phyloP scores from a whole-genome alignment of 1,140 invertebrate species.

The Sycophila sp. region DNA sequence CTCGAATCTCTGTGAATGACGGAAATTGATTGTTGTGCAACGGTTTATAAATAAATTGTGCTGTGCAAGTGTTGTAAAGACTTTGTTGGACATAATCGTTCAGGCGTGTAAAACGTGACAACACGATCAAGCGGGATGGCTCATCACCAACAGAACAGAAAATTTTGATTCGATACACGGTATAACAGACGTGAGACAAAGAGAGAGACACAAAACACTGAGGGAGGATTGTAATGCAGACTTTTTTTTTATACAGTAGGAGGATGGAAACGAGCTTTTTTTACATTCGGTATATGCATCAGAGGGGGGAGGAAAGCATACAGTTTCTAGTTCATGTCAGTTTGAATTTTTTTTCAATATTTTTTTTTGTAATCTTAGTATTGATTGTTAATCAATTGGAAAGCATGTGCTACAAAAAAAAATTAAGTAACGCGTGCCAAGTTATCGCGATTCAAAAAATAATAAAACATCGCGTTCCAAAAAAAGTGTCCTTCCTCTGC shows the following conservation, averaged over 20 bases:
- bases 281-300: background rate
- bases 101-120: slow-evolving; percentile 9
- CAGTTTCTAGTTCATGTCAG: background rate
- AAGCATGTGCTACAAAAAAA: slow-evolving; percentile 3
- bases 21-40: background rate
- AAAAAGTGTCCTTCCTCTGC: slow-evolving; percentile 15
- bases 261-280: slow-evolving; percentile 3
- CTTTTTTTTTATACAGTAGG: slow-evolving; percentile 1
- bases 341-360: background rate
- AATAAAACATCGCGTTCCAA: background rate
- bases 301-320: background rate
- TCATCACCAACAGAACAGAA: slow-evolving; percentile 20
- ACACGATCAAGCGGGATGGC: slow-evolving; percentile 7
- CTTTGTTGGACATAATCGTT: background rate
- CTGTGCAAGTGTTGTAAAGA: slow-evolving; percentile 45
- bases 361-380: background rate
- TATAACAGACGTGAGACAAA: slow-evolving; percentile 20
- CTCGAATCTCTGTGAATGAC: slow-evolving; percentile 8
- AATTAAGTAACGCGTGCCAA: background rate
- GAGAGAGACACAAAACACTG: slow-evolving; percentile 7
- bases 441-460: background rate
- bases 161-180: slow-evolving; percentile 35
- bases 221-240: background rate
- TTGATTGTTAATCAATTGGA: background rate
- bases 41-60: slow-evolving; percentile 44